Percentiles rank a stretch among this genome's conserved stretches.
These are phyloP conservation scores for Smittia aterrima DNA, from an alignment of 2,888 invertebrate species.

Conservation along the genomic window DNA sequence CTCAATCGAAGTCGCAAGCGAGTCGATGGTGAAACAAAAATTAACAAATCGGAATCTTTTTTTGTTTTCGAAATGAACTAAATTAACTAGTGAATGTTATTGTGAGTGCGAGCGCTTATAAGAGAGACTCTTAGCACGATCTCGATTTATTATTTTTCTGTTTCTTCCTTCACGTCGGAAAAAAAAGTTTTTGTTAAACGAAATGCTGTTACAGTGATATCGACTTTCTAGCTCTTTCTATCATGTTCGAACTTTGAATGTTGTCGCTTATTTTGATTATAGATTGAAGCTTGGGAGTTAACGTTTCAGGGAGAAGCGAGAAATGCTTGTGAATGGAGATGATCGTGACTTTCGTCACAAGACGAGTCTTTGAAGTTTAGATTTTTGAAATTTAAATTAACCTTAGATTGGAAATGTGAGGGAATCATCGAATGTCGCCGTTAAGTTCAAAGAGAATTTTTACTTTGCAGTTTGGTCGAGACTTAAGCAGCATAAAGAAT, in stretches of 20 bases:
- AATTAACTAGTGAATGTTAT: conserved; percentile 20
- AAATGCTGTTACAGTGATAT: not conserved
- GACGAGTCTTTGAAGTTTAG: no score
- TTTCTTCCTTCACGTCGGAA: not conserved
- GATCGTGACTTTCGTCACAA: no score
- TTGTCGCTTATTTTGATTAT: conserved; percentile 25
- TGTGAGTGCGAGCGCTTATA: conserved; percentile 36
- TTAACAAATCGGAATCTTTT: not conserved
- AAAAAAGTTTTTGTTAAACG: conserved; percentile 6
- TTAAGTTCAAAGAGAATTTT: no score
- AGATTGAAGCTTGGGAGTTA: not conserved
- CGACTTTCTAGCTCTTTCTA: conserved; percentile 12
- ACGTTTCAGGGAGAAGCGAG: not conserved
- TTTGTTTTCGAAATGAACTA: not conserved
- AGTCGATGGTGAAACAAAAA: not conserved
- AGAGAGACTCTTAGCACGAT: not conserved
- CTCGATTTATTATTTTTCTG: not conserved
- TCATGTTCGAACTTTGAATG: conserved; percentile 33
- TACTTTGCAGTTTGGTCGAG: no score
- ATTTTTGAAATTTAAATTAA: not conserved
- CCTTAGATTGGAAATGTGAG: not conserved
- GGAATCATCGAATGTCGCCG: no score
- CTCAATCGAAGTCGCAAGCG: not conserved
- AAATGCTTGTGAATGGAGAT: not conserved
- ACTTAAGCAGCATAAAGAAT: not conserved